A percentile compares a stretch with the other conserved stretches of the same genome.
These are phyloP conservation scores for Pseudorectes ferrugineus DNA, from an alignment of 2,113 vertebrate genomes.

Conservation along the genomic window DNA sequence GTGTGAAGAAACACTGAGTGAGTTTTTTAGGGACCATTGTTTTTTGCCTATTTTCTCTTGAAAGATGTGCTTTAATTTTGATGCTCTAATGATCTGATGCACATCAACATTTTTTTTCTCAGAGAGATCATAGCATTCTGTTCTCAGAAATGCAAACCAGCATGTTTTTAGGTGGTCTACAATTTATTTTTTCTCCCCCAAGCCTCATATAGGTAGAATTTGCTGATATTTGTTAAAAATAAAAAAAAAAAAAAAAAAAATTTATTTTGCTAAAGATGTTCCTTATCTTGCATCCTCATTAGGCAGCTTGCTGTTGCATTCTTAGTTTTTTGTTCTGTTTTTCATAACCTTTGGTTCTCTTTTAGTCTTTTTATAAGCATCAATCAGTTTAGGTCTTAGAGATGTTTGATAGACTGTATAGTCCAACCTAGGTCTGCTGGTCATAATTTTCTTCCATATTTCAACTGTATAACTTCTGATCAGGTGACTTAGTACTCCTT, in stretches of 20 bases:
- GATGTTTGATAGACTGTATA: not conserved
- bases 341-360: not conserved
- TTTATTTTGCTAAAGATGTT: not conserved
- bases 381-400: not conserved
- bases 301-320: not conserved
- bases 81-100: not conserved
- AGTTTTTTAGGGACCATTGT: not conserved
- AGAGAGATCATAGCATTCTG: not conserved
- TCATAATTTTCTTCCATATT: not conserved
- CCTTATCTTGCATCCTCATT: not conserved
- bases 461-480: not conserved
- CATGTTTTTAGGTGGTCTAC: not conserved
- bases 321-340: not conserved
- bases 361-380: not conserved
- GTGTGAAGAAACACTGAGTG: not conserved
- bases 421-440: not conserved
- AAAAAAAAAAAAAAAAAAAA: no score
- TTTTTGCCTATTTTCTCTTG: not conserved
- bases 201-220: not conserved
- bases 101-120: not conserved
- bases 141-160: not conserved
- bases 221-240: not conserved
- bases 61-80: not conserved
- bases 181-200: not conserved
- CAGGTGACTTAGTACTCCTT: not conserved